phyloP scores from a whole-genome alignment of 2,888 invertebrate species.

The Drosophila monieri region DNA sequence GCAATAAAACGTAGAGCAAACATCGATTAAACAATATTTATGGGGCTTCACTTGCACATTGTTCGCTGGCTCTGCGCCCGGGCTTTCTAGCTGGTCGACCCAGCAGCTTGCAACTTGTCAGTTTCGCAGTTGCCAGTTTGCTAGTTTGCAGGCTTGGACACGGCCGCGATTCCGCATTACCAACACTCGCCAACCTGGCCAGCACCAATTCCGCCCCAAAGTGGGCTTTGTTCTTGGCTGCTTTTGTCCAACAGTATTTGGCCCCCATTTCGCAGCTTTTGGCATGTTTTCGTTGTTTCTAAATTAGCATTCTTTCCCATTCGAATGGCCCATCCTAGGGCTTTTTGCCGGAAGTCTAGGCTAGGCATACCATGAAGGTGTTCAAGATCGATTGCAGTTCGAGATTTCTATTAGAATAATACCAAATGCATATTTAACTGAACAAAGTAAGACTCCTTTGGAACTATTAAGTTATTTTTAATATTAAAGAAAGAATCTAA shows the following conservation, averaged over 20 bases:
- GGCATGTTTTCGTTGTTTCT: constrained; percentile 5
- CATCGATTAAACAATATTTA: constrained; percentile 84
- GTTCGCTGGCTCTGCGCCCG: constrained; percentile 74
- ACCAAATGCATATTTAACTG: too few species aligned
- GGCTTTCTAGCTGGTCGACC: constrained; percentile 27
- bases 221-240: constrained; percentile 24
- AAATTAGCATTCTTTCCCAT: not conserved
- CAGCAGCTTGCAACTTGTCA: not conserved
- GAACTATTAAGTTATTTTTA: too few species aligned
- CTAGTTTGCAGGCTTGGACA: constrained; percentile 25
- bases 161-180: constrained; percentile 53
- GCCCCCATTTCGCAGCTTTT: constrained; percentile 11
- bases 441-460: too few species aligned
- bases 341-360: not conserved
- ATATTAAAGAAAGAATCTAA: too few species aligned
- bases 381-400: not conserved
- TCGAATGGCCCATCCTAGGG: constrained; percentile 6
- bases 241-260: constrained; percentile 4
- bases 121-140: not conserved
- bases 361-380: not conserved
- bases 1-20: constrained; percentile 84
- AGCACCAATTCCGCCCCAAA: constrained; percentile 39
- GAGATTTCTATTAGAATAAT: too few species aligned
- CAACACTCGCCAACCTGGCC: constrained; percentile 9
- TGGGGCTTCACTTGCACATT: constrained; percentile 82